Conservation (phyloP, 2,113 vertebrate genomes). For the Pygoscelis antarcticus region DNA sequence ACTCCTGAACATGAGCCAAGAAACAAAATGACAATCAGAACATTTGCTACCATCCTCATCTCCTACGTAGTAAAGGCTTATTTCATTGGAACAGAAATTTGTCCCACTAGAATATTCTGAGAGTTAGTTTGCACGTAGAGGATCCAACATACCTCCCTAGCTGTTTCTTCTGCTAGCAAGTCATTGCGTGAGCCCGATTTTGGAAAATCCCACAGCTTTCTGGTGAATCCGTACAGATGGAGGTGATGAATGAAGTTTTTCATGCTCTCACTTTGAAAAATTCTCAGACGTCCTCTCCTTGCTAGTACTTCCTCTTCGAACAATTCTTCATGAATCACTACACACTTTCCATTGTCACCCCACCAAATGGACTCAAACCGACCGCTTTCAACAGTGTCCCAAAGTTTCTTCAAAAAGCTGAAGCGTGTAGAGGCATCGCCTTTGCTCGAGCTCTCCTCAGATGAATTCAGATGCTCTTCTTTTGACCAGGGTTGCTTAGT, state of each 20-base stretch:
- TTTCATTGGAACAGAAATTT: background rate
- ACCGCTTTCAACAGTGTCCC: background rate
- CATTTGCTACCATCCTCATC: too few species aligned
- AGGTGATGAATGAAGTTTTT: background rate
- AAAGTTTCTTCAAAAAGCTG: background rate
- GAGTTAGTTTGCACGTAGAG: background rate
- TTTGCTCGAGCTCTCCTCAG: background rate
- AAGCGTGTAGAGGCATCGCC: background rate
- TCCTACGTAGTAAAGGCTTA: background rate
- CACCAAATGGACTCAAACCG: background rate
- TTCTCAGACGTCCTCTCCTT: background rate
- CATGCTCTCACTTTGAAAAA: background rate
- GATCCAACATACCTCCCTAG: background rate
- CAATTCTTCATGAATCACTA: background rate
- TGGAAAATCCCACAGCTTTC: background rate
- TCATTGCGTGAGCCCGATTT: fast-evolving
- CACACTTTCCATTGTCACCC: background rate
- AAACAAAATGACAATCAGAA: background rate
- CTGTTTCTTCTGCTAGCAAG: background rate
- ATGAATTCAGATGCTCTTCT: background rate
- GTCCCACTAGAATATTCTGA: background rate
- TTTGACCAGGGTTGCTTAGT: background rate
- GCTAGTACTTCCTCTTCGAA: background rate
- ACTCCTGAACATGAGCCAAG: background rate
- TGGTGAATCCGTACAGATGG: background rate